phyloP scores from a whole-genome alignment of 2,113 vertebrate genomes.

The Alethe diademata region DNA sequence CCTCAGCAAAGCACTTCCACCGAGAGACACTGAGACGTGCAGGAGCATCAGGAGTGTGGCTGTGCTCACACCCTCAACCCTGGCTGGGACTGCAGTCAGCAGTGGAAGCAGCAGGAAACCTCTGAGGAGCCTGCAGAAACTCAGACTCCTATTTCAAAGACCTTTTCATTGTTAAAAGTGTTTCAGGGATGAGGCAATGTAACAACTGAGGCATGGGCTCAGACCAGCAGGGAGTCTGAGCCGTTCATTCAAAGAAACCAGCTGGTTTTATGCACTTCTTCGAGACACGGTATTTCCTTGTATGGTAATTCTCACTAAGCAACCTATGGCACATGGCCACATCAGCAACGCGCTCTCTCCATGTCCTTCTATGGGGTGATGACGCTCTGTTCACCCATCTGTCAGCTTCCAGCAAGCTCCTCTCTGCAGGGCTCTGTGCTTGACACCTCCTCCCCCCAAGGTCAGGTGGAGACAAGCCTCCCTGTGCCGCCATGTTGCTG shows the following conservation, averaged over 20 bases:
- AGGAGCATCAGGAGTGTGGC: neutral
- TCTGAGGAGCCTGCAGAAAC: neutral
- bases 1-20: neutral
- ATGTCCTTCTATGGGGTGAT: neutral
- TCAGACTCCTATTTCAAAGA: neutral
- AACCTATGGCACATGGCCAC: neutral
- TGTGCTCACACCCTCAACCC: neutral
- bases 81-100: neutral
- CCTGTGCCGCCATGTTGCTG: neutral
- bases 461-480: neutral
- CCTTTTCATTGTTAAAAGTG: neutral
- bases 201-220: neutral
- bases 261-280: neutral
- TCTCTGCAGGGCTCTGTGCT: neutral
- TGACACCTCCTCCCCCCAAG: neutral
- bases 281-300: neutral
- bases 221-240: neutral
- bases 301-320: neutral
- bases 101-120: neutral
- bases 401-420: neutral
- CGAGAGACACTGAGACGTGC: fast-evolving
- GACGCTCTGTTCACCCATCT: neutral
- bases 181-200: neutral
- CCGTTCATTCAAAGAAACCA: neutral
- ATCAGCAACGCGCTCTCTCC: neutral